Base-by-base conservation (phyloP, 2,888 invertebrate genomes). In the Noctua janthina region DNA sequence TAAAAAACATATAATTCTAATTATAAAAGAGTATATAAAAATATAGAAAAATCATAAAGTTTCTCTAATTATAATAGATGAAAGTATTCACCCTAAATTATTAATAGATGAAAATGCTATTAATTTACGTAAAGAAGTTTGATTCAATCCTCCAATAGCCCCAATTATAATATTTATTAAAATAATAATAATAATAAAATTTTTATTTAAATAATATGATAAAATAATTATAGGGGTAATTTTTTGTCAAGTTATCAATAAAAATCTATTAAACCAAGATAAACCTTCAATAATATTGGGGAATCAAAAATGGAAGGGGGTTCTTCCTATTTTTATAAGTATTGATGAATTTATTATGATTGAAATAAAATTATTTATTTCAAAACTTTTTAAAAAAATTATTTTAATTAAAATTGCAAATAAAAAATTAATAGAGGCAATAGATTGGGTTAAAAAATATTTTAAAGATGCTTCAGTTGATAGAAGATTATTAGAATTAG, bases 221-320 rank as follows among this genome's bases (percentile, higher is more conserved):
- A 97, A 89, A 91, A 97, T 88, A 93, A 97, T 95, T 95, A 98
- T 94, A 4, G 97, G 97, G 62, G 97, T 96, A 95, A 97, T 97
- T 97, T 98, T 98, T 97, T 98, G 98, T 96, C 97, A 97, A 0
- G 97, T 97, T 95, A 97, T 95, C 95, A 97, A 92, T 91, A 97
- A 94, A 91, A 97, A 93, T 83, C 94, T 92, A 94, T 97, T 97
- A 86, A 96, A 92, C 97, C 97, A 98, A 51, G 93, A 94, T 95
- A 97, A 89, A 4, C 97, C 97, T 95, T 97, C 97, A 89, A 97
- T 96, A 92, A 98, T 95, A 94, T 96, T 97, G 0, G 97, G 97
- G 43, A 97, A 97, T 97, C 97, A 98, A 90, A 97, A 97, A 93
- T 97, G 97, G 75, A 98, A 97, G 0, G 97, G 97, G 11, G 96